Evolutionary conservation across 2,888 invertebrate genomes (phyloP), one percentile per base, ranked within the genome.

Genomic region (Pandemis heparana): DNA sequence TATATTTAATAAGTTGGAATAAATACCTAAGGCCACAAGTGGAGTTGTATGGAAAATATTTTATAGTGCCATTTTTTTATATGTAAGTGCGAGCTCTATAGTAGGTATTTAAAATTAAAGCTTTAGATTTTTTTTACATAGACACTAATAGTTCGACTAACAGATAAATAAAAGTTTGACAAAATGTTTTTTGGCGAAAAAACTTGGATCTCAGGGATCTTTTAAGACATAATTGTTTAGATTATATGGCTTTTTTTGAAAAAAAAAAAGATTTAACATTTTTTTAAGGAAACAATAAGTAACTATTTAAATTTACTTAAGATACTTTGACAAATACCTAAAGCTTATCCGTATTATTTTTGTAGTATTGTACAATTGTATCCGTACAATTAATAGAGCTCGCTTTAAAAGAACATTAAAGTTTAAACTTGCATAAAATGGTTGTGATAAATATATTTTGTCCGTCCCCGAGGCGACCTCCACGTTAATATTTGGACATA

Each of bases 1-100:
- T 85, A 85, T 83, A 56, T 32, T 43, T 43, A 12, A 76, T 72
- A 71, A 71, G 70, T 63, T 80, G 78, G 75, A 77, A 77, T 78
- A 79, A n/a, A n/a, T n/a, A n/a, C n/a, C n/a, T n/a, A n/a, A 75
- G 76, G 77, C 74, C 77, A 79, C 75, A 75, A 77, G 69, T 80
- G 77, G 53, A 46, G 9, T 12, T 43, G 5, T 10, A 0, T 5
- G 2, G 3, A 46, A 56, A 60, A 60, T 63, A 61, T 56, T 23
- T 64, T 39, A 46, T 60, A 10, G 32, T 56, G 62, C 62, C 62
- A 67, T 67, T 56, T 67, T 67, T 53, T 56, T 23, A 39, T 59
- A 32, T 51, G 14, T 32, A 65, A 32, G 39, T 39, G 60, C 23
- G 56, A 56, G 56, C 56, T 56, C 60, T 39, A 32, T n/a, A n/a